Percentiles rank a stretch among this genome's conserved stretches.
These are phyloP conservation scores for Typhlichthys eigenmanni DNA, from an alignment of 2,797 vertebrate genomes.

Conservation along the genomic window DNA sequence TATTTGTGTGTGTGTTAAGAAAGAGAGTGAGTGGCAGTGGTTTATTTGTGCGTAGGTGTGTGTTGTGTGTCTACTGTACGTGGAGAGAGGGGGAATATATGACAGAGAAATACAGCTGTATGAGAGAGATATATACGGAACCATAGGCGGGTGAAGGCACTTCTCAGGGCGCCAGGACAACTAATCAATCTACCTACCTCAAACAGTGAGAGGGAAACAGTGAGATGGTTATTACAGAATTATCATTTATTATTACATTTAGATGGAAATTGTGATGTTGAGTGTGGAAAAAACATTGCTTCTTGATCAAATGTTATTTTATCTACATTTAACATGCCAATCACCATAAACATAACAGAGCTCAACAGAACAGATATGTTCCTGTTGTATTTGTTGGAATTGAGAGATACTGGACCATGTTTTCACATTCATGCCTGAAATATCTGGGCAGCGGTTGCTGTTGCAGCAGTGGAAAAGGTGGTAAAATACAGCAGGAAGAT, in stretches of 20 bases:
- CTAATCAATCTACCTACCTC: conserved; percentile 68
- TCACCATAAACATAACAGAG: background rate
- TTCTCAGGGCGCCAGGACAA: conserved; percentile 57
- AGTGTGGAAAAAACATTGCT: too few relatives aligned
- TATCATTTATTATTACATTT: conserved; percentile 8
- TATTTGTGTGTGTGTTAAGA: conserved; percentile 11
- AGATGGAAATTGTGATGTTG: too few relatives aligned
- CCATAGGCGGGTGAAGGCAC: conserved; percentile 5
- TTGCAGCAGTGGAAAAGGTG: background rate
- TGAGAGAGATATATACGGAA: conserved; percentile 45
- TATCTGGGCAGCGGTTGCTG: background rate
- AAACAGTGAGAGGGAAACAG: conserved; percentile 22
- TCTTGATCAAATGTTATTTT: conserved; percentile 11
- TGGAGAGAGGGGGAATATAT: conserved; percentile 37
- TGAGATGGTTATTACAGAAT: conserved; percentile 52
- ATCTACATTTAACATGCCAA: conserved; percentile 3
- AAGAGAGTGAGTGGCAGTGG: conserved; percentile 31
- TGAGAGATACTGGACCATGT: too few relatives aligned
- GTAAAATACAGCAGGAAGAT: too few relatives aligned
- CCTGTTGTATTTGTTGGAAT: too few relatives aligned
- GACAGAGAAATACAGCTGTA: conserved; percentile 59
- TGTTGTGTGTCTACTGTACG: background rate
- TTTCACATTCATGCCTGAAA: background rate
- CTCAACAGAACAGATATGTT: too few relatives aligned
- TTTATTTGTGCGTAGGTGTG: conserved; percentile 23